Base-by-base conservation (phyloP, 2,797 vertebrate species). In the Scleropages formosus region DNA sequence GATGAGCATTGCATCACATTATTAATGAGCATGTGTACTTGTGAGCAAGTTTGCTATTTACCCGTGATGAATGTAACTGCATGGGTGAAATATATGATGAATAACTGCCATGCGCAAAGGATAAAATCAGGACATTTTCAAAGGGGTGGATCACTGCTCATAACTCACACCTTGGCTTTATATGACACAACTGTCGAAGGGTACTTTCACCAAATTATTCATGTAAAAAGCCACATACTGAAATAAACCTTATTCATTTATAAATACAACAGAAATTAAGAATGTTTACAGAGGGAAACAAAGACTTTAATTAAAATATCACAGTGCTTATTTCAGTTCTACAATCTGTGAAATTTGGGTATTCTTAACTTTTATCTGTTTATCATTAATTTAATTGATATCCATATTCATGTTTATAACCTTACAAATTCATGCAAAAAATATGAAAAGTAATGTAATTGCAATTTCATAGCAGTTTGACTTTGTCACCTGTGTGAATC, bases 11-110 rank as follows among this genome's bases (percentile, higher is more conserved):
- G 86, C 88, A 82, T 81, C 84, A 88, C 87, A 91, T 93, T 92
- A 94, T 95, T 97, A 96, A 95, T 93, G 95, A 95, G 94, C 90
- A 91, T 89, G 91, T 87, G 94, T 89, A 92, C 93, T 93, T 94
- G 94, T 92, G 93, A 92, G 91, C 91, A 93, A 92, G 90, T 92
- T 91, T 88, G 89, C 88, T 85, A 88, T 90, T 88, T 80, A 92
- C 91, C 88, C 92, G 90, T 93, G 92, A 94, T 93, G 86, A 93
- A 93, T 93, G 92, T 89, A 88, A 84, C 88, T 85, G 88, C 69
- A 79, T 84, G 39, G 69, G 87, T 82, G 90, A 92, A 91, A 93
- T 93, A 92, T 88, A 92, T 92, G 90, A 94, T 89, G 85, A 89
- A 83, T 90, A 89, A 91, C 81, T 86, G 89, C 85, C 84, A 79